Evolutionary conservation across 1,140 invertebrate genomes (phyloP).

Genomic region (Neodiprion fabricii): DNA sequence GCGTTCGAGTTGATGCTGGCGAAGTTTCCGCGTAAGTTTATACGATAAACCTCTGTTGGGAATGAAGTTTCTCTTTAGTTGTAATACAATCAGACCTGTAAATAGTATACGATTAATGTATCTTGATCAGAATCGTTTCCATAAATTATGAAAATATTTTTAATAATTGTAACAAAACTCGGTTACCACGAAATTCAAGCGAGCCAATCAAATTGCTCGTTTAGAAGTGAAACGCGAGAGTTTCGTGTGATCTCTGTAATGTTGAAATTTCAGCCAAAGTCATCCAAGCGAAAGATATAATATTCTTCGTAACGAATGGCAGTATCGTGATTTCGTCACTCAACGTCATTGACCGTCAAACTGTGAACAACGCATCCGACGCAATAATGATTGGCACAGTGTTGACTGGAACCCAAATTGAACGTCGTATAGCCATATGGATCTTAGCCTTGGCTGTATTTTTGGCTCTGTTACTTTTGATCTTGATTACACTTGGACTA

Average conservation of each 20-base stretch:
- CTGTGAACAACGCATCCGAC: slow-evolving; percentile 29
- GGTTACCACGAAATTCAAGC: no score
- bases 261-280: slow-evolving; percentile 35
- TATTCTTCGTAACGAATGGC: slow-evolving; percentile 45
- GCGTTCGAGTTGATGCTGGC: slow-evolving; percentile 38
- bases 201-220: no score
- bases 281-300: slow-evolving; percentile 42
- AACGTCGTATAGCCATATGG: slow-evolving; percentile 44
- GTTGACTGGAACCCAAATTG: slow-evolving; percentile 39
- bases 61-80: not conserved
- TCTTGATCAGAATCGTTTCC: no score
- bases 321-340: slow-evolving; percentile 37
- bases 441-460: slow-evolving; percentile 52
- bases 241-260: not conserved
- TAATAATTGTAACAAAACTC: no score
- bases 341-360: slow-evolving; percentile 23
- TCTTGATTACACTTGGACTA: slow-evolving; percentile 44
- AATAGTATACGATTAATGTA: slow-evolving; percentile 1
- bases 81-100: slow-evolving; percentile 17
- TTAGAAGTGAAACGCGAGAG: no score
- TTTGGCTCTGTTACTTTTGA: slow-evolving; percentile 48
- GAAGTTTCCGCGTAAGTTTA: slow-evolving; percentile 37
- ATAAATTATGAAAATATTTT: no score
- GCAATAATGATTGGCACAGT: slow-evolving; percentile 40
- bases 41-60: not conserved